Evolutionary conservation across 2,888 invertebrate species (phyloP), one percentile per base, ranked within the genome.

Genomic region (Dynastes grantii): DNA sequence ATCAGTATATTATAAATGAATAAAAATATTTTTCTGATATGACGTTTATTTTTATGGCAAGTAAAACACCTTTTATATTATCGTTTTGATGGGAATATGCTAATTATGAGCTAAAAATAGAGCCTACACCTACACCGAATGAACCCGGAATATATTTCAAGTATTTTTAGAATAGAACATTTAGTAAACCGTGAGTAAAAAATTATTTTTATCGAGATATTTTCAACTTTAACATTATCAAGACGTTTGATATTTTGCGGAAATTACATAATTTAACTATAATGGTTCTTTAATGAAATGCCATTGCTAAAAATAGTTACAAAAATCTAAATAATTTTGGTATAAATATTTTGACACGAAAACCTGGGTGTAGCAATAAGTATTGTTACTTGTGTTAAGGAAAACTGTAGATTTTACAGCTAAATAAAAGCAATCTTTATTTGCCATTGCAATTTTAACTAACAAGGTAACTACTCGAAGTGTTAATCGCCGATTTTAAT

Each of bases 201-300:
- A 29, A 63, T 32, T 1, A 55, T 22, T 55, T 55, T 22, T 55
- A 16, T 2, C 2, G 2, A 22, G 29, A 27, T 13, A 63, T 2
- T 32, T 63, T 63, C 63, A 63, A 63, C 63, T 32, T 63, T 63
- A 63, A 29, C 63, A 63, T 63, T 63, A 32, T 29, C 16, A 22
- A 61, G 29, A 61, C 5, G 5, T 32, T 32, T 32, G 5, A 27
- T 63, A 32, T 63, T 22, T 22, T 55, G 22, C 55, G 27, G 55
- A 55, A 27, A 22, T 55, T 55, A 55, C 6, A 55, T 55, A 55
- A 55, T 55, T 55, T 8, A 45, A 5, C 55, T 55, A 55, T 22
- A 55, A n/a, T 55, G 55, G 55, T 55, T 11, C 11, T 45, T 8
- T 45, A 63, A 6, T 63, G 29, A 63, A 29, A 63, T 63, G 8